These are phyloP conservation scores for Drosophila lowei DNA, from an alignment of 1,140 invertebrate genomes.

Conservation along the genomic window DNA sequence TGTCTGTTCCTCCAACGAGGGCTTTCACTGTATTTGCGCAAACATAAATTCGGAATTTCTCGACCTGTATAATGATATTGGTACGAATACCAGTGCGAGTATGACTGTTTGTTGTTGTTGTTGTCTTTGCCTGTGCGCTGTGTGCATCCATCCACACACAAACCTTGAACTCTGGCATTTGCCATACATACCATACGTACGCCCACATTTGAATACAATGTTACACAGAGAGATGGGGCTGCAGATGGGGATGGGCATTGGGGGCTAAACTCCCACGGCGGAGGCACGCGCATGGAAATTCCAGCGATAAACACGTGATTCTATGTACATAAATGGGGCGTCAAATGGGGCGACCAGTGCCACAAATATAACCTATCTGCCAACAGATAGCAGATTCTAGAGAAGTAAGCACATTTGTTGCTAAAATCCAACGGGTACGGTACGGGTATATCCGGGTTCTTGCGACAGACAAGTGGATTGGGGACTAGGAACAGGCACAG, in stretches of 20 bases:
- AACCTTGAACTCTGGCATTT: slow-evolving; percentile 77
- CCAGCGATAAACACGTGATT: slow-evolving; percentile 78
- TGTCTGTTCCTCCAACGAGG: too few relatives aligned
- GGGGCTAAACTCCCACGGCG: slow-evolving; percentile 46
- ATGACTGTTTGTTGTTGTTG: not conserved
- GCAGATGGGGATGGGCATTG: slow-evolving; percentile 19
- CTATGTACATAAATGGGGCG: slow-evolving; percentile 63
- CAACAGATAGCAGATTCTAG: slow-evolving; percentile 11
- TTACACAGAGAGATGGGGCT: slow-evolving; percentile 6
- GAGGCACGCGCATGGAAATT: slow-evolving; percentile 70
- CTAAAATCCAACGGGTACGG: slow-evolving; percentile 5
- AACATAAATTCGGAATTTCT: too few relatives aligned
- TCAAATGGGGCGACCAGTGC: slow-evolving; percentile 28
- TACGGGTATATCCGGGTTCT: too few relatives aligned
- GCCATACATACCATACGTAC: slow-evolving; percentile 26
- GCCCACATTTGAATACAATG: slow-evolving; percentile 22
- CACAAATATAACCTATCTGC: slow-evolving; percentile 22
- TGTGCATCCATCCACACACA: slow-evolving; percentile 28
- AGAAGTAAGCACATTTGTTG: slow-evolving; percentile 22
- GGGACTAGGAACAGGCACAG: too few relatives aligned
- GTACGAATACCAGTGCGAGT: not conserved
- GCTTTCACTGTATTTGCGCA: not conserved
- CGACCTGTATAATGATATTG: too few relatives aligned
- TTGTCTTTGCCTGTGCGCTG: slow-evolving; percentile 3
- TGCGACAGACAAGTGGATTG: too few relatives aligned